Evolutionary conservation across 2,797 vertebrate genomes (phyloP), one percentile per base, ranked within the genome.

Genomic region (Sebastes melanostomus): DNA sequence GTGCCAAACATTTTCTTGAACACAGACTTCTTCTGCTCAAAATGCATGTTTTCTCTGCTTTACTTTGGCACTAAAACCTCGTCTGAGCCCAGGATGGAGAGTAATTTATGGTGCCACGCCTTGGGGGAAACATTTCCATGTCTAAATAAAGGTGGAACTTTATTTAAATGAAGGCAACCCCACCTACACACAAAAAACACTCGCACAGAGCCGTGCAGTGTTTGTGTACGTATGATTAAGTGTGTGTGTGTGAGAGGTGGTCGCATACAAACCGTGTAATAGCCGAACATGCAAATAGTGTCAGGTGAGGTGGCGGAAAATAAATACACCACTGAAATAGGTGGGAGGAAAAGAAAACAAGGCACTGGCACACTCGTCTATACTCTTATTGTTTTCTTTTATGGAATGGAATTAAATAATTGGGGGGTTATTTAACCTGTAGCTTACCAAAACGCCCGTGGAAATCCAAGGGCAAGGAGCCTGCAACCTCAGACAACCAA

Each of bases 71-170:
- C 20, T 4, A 42, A 71, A 36, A 10, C 0, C 50, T 52, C 3
- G 29, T 71, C 56, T 79, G 70, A 42, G 70, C 30, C 25, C 13
- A 10, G 71, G 67, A 73, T 5, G 32, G 60, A 62, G 72, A 84
- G 71, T 65, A 16, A 75, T 81, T 86, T 78, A 75, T 42, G 71
- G 3, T 60, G 76, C 73, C 80, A 62, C 80, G 75, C 62, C 52
- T 73, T 7, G 9, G 73, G 55, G 77, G 59, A 58, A 86, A 82
- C 29, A 75, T 91, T 88, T 89, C 77, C 85, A 80, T 18, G 32
- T 84, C 86, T 88, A 89, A 91, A 89, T 92, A 82, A 86, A 90
- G 77, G 85, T 22, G 75, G 73, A 86, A 85, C 83, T 62, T 88
- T 85, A 90, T 91, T 86, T 77, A 86, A 92, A 91, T 82, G 66